Base-by-base conservation (phyloP, 2,113 vertebrate species). In the Mormyrus iriodes region DNA sequence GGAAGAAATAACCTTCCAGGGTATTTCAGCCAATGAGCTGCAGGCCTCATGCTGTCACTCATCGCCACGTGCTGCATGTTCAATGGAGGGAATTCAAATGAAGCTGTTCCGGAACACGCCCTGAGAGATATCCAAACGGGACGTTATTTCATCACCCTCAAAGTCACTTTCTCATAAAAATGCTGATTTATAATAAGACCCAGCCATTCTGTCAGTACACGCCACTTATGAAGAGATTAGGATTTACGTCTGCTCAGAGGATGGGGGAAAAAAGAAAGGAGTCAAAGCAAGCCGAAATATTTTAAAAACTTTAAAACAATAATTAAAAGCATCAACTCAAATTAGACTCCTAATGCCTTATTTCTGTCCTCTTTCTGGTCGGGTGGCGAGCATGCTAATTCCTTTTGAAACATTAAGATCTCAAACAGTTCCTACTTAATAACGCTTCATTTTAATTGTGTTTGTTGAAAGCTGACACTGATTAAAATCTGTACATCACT, bases 401-500 rank as follows among this genome's bases (percentile, higher is more conserved):
- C 27, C 79, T 89, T 88, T 42, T 85, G 87, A 90, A 90, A 84
- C 39, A 76, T 90, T 48, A 61, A 83, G 65, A 88, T 73, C 58
- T 88, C 51, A 85, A 90, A 73, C 35, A 73, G 87, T 49, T 88
- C 82, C 46, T 44, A 79, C 83, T 89, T 85, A 89, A 84, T 84
- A 88, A 87, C 88, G 44, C 86, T 3, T 93, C 87, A 90, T 94
- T 94, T 94, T 94, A 93, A 95, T 94, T 94, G 91, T 94, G 91
- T 91, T 90, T 83, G 73, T 90, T 85, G 88, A 55, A 79, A 88
- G 90, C 90, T 91, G 65, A 91, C 89, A 90, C 90, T 90, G 91
- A 94, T 94, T 94, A 94, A 91, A 94, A 93, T 95, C 94, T 93
- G 91, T 91, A 88, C 90, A 88, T 89, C 88, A 91, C 95, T 93